Percentiles rank a stretch among this genome's conserved stretches.
phyloP scores from a whole-genome alignment of 2,888 invertebrate species.

The Meta bourneti region DNA sequence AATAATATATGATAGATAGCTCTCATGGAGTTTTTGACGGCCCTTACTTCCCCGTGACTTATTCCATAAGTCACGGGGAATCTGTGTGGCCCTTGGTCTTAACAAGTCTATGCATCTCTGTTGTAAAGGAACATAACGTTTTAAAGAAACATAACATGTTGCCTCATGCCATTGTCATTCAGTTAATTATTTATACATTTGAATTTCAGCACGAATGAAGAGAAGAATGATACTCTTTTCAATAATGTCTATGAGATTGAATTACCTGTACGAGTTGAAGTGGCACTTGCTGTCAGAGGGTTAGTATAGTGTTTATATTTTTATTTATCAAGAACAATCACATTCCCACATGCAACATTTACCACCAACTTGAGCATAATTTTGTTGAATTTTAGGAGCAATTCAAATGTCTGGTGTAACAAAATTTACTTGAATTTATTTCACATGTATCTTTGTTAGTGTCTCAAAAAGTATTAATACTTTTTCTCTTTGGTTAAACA shows the following conservation, averaged over 20 bases:
- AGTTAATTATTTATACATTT: background rate
- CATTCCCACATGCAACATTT: background rate
- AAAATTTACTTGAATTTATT: background rate
- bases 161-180: background rate
- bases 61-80: no score
- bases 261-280: conserved; percentile 90
- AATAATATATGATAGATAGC: no score
- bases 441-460: background rate
- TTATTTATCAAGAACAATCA: background rate
- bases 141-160: background rate
- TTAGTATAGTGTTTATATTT: conserved; percentile 16
- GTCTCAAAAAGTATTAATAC: background rate
- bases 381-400: background rate
- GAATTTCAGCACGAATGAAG: conserved; percentile 87
- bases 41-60: no score
- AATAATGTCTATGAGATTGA: conserved; percentile 87
- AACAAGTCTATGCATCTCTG: no score
- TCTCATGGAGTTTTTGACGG: no score
- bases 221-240: conserved; percentile 83
- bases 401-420: background rate
- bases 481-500: background rate
- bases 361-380: background rate
- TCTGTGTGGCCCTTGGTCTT: no score
- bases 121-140: no score
- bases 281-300: conserved; percentile 87